Base-by-base conservation (phyloP, 1,140 invertebrate species). In the Trichonephila inaurata region DNA sequence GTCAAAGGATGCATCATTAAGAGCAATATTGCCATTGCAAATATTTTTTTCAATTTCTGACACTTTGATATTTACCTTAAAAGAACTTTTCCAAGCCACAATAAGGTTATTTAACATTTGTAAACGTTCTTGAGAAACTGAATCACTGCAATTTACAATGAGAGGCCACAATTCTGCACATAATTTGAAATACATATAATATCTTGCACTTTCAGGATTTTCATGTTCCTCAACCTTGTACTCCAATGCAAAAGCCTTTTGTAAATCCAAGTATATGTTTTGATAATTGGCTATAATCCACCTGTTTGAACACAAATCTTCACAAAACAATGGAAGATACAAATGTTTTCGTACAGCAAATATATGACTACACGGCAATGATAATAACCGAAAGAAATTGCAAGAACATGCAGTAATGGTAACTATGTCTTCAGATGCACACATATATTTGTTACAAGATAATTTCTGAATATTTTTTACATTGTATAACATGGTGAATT, bases 291-390 rank as follows among this genome's bases (percentile, higher is more conserved):
- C 21, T 21, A 58, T 24, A n/a, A 61, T 83, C 90, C 90, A 91
- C 40, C 60, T 18, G 21, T 16, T 33, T 64, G 21, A 18, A 82
- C 60, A 33, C 18, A 85, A 18, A 40, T 77, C 24, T 51, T 83
- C 77, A 44, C 19, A 24, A 91, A 83, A 91, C 16, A 91, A 44
- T 4, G 90, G 62, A 33, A 91, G 33, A 10, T 51, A 91, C 28
- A 91, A 33, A 62, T 28, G 60, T 40, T n/a, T 91, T 44, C 90
- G 40, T 18, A 91, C 19, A 19, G 90, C 90, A 83, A 91, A 91
- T 14, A 91, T 91, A 91, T 91, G 90, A 51, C 77, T 64, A 61
- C 90, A 91, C n/a, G 90, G 90, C 8, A 91, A 51, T 51, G 40
- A 40, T 33, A 91, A 72, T 19, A 85, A n/a, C 44, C 33, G 21